Evolutionary conservation across 2,888 invertebrate genomes (phyloP).

Genomic region (Encarsia formosa): DNA sequence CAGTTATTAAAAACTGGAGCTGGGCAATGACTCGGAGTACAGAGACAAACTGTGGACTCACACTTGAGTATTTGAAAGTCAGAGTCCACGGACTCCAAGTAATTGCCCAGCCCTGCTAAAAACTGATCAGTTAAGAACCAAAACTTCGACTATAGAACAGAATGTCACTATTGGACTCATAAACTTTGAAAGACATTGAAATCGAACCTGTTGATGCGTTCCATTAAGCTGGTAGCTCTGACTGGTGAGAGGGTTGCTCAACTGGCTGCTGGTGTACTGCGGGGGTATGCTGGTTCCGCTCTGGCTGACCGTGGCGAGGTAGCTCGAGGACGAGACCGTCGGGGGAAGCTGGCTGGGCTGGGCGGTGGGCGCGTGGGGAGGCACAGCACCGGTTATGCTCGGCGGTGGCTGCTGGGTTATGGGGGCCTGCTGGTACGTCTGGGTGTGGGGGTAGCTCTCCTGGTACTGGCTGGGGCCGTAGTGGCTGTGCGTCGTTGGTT

Average conservation of each 20-base stretch:
- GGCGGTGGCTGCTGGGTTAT: background rate
- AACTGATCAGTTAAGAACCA: too few species aligned
- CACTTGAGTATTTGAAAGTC: too few species aligned
- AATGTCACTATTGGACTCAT: too few species aligned
- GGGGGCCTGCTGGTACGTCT: conserved; percentile 50
- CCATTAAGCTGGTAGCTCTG: conserved; percentile 45
- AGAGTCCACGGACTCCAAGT: too few species aligned
- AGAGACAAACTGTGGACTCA: too few species aligned
- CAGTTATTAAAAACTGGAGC: too few species aligned
- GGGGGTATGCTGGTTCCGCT: conserved; percentile 41
- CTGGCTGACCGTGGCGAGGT: conserved; percentile 41
- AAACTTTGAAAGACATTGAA: too few species aligned
- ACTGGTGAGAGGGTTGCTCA: background rate
- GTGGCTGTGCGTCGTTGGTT: conserved; percentile 18
- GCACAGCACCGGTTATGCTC: background rate
- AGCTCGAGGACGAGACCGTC: conserved; percentile 39
- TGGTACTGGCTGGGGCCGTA: conserved; percentile 45
- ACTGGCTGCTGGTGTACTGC: conserved; percentile 37
- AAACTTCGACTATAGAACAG: too few species aligned
- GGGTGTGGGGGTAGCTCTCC: conserved; percentile 54
- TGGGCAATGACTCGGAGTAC: too few species aligned
- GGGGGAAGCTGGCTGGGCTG: conserved; percentile 31
- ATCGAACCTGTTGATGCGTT: conserved; percentile 44
- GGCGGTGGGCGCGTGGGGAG: too few species aligned
- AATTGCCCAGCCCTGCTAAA: too few species aligned